Percentiles rank a stretch among this genome's conserved stretches.
Conservation (phyloP, 2,888 invertebrate species). For the Meteorus cinctellus region DNA sequence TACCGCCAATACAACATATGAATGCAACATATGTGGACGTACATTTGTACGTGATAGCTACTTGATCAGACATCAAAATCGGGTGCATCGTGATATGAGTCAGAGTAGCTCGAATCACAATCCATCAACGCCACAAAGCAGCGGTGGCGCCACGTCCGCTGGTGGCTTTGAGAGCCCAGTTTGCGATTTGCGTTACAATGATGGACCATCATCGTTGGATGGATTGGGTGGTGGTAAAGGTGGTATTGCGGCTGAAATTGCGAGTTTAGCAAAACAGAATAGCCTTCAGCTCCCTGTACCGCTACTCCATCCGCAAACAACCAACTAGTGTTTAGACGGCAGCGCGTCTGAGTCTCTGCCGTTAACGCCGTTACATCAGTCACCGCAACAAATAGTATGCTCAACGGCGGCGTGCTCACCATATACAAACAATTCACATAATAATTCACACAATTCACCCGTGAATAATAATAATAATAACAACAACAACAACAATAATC, state of each 20-base stretch:
- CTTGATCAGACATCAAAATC: constrained; percentile 85
- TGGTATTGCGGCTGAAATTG: constrained; percentile 69
- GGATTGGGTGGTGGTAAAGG: constrained; percentile 64
- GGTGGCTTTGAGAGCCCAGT: constrained; percentile 71
- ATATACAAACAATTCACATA: constrained; percentile 47
- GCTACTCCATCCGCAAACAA: constrained; percentile 71
- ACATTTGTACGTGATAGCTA: constrained; percentile 86
- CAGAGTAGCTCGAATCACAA: constrained; percentile 68
- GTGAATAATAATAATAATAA: constrained; percentile 37
- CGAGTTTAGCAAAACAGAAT: constrained; percentile 71
- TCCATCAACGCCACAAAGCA: constrained; percentile 70
- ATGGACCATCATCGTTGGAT: constrained; percentile 70
- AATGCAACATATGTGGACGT: constrained; percentile 84
- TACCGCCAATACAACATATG: constrained; percentile 81
- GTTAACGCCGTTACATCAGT: constrained; percentile 53
- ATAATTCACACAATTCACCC: constrained; percentile 23
- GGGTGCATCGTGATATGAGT: constrained; percentile 79
- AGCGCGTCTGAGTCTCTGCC: constrained; percentile 65
- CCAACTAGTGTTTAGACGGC: constrained; percentile 72
- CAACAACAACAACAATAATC: constrained; percentile 24
- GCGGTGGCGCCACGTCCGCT: constrained; percentile 54
- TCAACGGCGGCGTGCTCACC: constrained; percentile 62
- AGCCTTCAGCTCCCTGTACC: constrained; percentile 72
- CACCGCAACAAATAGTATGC: constrained; percentile 65
- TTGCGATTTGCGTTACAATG: constrained; percentile 71